These are phyloP conservation scores for Galemys pyrenaicus DNA, from an alignment of 2,113 vertebrate genomes.

Conservation along the genomic window DNA sequence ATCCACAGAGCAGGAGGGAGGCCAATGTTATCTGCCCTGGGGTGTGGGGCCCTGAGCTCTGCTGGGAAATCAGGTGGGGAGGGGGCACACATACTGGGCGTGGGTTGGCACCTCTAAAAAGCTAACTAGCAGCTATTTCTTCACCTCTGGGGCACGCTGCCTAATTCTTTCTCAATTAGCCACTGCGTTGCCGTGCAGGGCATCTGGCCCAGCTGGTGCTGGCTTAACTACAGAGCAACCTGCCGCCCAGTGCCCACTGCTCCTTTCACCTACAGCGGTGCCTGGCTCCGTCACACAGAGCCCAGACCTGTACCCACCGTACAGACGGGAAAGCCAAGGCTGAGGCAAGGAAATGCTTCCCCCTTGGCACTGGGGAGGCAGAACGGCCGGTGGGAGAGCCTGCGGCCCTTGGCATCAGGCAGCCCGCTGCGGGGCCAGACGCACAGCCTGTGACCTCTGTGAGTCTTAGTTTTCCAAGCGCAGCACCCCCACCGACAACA, in stretches of 20 bases:
- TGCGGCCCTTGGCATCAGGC: neutral
- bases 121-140: conserved; percentile 49
- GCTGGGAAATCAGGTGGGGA: conserved; percentile 39
- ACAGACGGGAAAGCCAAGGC: neutral
- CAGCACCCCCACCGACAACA: neutral
- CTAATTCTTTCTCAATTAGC: conserved; percentile 65
- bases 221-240: conserved; percentile 58
- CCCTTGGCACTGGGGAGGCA: neutral
- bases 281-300: neutral
- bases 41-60: neutral
- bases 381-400: neutral
- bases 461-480: neutral
- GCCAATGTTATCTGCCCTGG: neutral
- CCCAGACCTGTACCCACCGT: neutral
- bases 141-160: conserved; percentile 61
- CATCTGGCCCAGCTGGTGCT: conserved; percentile 36
- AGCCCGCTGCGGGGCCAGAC: neutral
- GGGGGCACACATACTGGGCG: neutral
- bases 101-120: conserved; percentile 55
- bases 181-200: neutral
- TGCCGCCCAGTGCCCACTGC: neutral
- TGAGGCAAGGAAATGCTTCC: neutral
- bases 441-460: neutral
- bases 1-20: neutral
- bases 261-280: conserved; percentile 23